Percentiles rank a stretch among this genome's conserved stretches.
These are phyloP conservation scores for Pongo pygmaeus DNA, from an alignment of 2,113 vertebrate genomes.

Conservation along the genomic window DNA sequence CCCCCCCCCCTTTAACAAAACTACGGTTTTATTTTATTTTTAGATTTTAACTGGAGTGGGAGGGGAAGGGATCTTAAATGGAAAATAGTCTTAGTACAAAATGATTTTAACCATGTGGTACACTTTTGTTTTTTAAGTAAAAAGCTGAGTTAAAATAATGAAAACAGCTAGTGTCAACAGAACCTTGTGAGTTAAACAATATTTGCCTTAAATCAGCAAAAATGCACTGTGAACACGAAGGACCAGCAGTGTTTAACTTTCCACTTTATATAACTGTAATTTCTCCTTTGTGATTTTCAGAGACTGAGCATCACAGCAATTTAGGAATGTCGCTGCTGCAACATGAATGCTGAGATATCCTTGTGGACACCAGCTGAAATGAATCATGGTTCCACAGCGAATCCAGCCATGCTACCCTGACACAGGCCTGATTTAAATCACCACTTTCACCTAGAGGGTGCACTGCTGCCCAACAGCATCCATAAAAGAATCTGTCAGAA, in stretches of 20 bases:
- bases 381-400: neutral
- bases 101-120: neutral
- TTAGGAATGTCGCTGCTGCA: neutral
- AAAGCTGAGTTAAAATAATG: neutral
- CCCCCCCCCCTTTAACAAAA: neutral
- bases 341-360: neutral
- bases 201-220: neutral
- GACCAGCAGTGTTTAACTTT: neutral
- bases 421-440: neutral
- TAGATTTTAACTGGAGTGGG: neutral
- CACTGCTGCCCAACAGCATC: too few relatives aligned
- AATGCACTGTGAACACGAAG: neutral
- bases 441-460: neutral
- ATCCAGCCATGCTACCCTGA: too few relatives aligned
- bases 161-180: neutral
- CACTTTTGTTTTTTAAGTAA: neutral
- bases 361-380: neutral
- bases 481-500: neutral
- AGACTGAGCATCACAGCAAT: fast-evolving
- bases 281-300: neutral
- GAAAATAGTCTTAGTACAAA: neutral
- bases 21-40: neutral
- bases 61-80: neutral
- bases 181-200: neutral
- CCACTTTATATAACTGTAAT: neutral